These are phyloP conservation scores for Pantherophis alleghaniensis DNA, from an alignment of 2,797 vertebrate species.

Conservation along the genomic window DNA sequence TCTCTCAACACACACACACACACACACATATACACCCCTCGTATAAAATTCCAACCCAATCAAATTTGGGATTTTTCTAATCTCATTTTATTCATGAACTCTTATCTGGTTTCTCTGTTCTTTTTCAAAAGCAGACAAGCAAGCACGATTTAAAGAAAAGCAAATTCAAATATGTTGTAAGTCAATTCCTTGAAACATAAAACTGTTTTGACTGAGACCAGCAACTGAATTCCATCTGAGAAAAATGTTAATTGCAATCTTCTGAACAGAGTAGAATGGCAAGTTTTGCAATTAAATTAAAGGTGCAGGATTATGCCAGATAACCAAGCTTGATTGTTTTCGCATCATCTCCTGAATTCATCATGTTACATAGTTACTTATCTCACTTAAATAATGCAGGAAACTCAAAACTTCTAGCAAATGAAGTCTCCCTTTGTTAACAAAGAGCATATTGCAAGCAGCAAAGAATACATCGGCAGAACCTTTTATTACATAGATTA, in stretches of 20 bases:
- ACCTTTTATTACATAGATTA: slow-evolving; percentile 9
- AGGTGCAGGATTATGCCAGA: slow-evolving; percentile 21
- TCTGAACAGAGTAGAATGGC: slow-evolving; percentile 23
- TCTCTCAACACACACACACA: background rate
- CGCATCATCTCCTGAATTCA: slow-evolving; percentile 33
- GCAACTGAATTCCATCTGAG: slow-evolving; percentile 19
- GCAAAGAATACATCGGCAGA: background rate
- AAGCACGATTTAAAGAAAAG: background rate
- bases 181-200: slow-evolving; percentile 13
- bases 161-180: background rate
- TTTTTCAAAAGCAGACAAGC: background rate
- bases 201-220: background rate
- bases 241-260: slow-evolving; percentile 29
- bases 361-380: slow-evolving; percentile 36
- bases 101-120: background rate
- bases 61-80: background rate
- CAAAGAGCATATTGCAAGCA: slow-evolving; percentile 28
- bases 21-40: background rate
- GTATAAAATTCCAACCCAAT: background rate
- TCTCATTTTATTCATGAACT: background rate
- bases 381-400: slow-evolving; percentile 24
- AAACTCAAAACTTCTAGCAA: slow-evolving; percentile 42
- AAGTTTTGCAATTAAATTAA: slow-evolving; percentile 18
- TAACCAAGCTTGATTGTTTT: slow-evolving; percentile 12
- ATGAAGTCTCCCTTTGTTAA: slow-evolving; percentile 40